Conservation (phyloP, 2,113 vertebrate genomes). For the Heptranchias perlo region DNA sequence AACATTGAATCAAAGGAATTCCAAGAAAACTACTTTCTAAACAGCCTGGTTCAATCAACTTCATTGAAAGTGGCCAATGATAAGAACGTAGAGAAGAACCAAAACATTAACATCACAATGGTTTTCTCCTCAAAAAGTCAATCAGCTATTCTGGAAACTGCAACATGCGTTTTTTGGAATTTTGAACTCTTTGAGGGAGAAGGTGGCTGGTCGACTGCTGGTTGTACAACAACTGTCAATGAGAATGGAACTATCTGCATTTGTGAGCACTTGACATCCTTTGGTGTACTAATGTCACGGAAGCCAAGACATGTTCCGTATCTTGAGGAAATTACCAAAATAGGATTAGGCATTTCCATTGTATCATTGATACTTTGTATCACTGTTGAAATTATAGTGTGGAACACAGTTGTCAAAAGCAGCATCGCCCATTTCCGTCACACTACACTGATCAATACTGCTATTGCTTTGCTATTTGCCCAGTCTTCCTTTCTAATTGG, state of each 20-base stretch:
- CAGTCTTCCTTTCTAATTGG: neutral
- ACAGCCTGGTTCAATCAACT: neutral
- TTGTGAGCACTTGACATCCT: neutral
- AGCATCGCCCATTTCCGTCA: neutral
- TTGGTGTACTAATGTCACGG: neutral
- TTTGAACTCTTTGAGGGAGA: neutral
- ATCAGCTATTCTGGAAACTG: neutral
- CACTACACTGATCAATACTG: neutral
- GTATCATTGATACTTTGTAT: neutral
- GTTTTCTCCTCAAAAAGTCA: neutral
- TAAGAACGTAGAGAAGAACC: neutral
- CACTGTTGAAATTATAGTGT: neutral
- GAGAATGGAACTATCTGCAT: neutral
- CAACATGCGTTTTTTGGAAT: constrained; percentile 12
- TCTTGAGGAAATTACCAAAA: neutral
- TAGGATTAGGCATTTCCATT: neutral
- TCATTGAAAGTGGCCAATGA: neutral
- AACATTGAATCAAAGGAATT: no score
- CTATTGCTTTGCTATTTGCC: constrained; percentile 5
- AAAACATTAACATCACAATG: neutral
- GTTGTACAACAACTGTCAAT: neutral
- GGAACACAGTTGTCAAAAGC: neutral
- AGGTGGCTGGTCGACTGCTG: neutral
- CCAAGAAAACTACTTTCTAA: neutral
- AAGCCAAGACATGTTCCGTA: neutral